phyloP scores from a whole-genome alignment of 2,888 invertebrate species.

The Fragum whitleyi region DNA sequence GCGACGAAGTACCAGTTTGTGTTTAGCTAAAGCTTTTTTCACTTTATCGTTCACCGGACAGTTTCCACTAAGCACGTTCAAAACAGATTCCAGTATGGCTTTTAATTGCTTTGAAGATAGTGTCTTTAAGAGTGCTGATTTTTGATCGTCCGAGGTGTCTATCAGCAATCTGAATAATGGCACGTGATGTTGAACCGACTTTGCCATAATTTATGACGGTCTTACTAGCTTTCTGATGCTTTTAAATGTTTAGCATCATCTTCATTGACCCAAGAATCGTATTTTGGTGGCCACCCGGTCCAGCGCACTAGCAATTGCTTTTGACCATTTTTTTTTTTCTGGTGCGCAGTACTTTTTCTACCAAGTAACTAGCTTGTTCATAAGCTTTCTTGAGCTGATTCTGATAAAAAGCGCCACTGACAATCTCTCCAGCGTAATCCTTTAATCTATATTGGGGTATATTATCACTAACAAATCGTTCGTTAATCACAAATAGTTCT shows the following conservation, averaged over 20 bases:
- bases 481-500: constrained; percentile 41
- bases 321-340: constrained; percentile 11
- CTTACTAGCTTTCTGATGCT: background rate
- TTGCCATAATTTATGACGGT: constrained; percentile 23
- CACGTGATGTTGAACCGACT: constrained; percentile 37
- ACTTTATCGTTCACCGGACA: constrained; percentile 32
- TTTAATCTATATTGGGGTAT: constrained; percentile 38
- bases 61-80: constrained; percentile 53
- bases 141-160: constrained; percentile 25
- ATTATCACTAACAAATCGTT: constrained; percentile 34
- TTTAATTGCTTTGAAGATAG: constrained; percentile 31
- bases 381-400: constrained; percentile 42
- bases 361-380: too few species aligned
- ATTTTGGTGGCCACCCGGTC: constrained; percentile 45
- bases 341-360: constrained; percentile 34
- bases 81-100: constrained; percentile 44
- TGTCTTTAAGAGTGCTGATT: constrained; percentile 32
- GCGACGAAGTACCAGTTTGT: too few species aligned
- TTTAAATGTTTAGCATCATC: constrained; percentile 31
- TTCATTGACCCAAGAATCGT: too few species aligned
- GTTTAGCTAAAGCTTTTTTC: constrained; percentile 42
- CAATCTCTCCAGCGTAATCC: too few species aligned
- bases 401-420: too few species aligned
- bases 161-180: constrained; percentile 38
- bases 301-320: constrained; percentile 43